phyloP scores from a whole-genome alignment of 2,797 vertebrate species.

The Natrix natrix region DNA sequence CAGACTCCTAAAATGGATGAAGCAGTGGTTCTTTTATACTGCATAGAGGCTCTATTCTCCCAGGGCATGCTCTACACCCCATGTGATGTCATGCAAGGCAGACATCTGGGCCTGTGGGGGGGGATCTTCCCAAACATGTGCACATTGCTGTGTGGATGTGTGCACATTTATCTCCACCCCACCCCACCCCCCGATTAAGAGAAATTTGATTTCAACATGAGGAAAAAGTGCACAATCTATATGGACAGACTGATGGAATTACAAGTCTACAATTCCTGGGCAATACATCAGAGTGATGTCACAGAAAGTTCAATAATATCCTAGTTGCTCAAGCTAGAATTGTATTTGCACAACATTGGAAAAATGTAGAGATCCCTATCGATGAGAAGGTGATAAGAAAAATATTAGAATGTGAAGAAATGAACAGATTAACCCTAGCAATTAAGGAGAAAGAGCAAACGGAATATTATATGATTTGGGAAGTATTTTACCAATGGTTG shows the following conservation, averaged over 20 bases:
- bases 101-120: constrained; percentile 58
- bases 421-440: too few species aligned
- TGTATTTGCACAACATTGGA: too few species aligned
- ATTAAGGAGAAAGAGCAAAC: too few species aligned
- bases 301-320: too few species aligned
- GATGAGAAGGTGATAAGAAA: too few species aligned
- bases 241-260: rapidly evolving
- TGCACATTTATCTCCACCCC: neutral
- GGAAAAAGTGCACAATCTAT: neutral
- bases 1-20: constrained; percentile 49
- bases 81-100: constrained; percentile 64
- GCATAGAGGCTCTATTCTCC: constrained; percentile 60
- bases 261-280: constrained; percentile 22
- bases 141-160: constrained; percentile 36
- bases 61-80: constrained; percentile 61
- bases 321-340: too few species aligned
- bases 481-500: too few species aligned
- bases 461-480: too few species aligned
- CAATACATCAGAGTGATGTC: too few species aligned
- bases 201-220: neutral
- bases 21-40: constrained; percentile 42
- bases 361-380: too few species aligned
- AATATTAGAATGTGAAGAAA: too few species aligned
- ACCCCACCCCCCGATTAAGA: neutral
- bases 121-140: constrained; percentile 38